These are phyloP conservation scores for Abramis brama DNA, from an alignment of 2,113 vertebrate species.

Conservation along the genomic window DNA sequence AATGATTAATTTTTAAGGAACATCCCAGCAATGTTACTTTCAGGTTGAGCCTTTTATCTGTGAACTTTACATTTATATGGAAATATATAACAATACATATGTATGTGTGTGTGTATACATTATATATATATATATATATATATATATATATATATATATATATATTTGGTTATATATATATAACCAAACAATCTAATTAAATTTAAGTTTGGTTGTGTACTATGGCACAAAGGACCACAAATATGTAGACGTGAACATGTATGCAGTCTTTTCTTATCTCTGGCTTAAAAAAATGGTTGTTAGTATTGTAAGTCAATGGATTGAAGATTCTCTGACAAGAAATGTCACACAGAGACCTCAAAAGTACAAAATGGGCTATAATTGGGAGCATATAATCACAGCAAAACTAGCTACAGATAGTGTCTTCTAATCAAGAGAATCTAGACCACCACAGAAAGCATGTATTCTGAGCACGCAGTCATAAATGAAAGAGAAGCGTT, in stretches of 20 bases:
- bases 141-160: too few relatives aligned
- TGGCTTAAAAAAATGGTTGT: background rate
- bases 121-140: too few relatives aligned
- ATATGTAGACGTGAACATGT: background rate
- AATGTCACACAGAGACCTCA: constrained; percentile 22
- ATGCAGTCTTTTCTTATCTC: background rate
- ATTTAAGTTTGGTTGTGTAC: background rate
- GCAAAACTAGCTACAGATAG: constrained; percentile 8
- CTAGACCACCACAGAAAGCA: background rate
- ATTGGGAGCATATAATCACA: constrained; percentile 42
- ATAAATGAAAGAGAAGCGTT: constrained; percentile 23
- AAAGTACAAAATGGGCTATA: constrained; percentile 28
- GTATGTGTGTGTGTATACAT: too few relatives aligned
- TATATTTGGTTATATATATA: too few relatives aligned
- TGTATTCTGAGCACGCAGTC: background rate
- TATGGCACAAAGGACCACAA: background rate
- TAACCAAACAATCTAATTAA: background rate
- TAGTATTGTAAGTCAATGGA: background rate
- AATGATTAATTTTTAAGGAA: background rate
- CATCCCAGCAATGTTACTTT: background rate
- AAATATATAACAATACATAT: too few relatives aligned
- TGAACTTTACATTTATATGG: background rate
- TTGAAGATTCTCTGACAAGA: background rate
- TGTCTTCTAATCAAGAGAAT: constrained; percentile 37
- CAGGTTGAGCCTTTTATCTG: background rate